Evolutionary conservation across 2,888 invertebrate species (phyloP).

Genomic region (Eupelmus urozonus): DNA sequence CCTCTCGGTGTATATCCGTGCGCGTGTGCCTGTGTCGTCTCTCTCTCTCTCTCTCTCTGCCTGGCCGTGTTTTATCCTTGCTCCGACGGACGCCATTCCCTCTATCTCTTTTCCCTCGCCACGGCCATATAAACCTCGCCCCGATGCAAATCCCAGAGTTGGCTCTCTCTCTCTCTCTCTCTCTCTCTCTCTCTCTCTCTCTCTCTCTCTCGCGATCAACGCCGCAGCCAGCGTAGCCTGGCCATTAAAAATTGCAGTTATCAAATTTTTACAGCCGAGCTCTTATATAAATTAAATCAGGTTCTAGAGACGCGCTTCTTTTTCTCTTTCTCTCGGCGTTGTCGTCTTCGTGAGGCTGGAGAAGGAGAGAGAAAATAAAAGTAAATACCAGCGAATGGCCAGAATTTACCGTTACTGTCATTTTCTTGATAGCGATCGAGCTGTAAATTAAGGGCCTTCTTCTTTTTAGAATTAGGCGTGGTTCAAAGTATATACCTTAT

Average conservation of each 20-base stretch:
- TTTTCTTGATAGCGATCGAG: conserved; percentile 41
- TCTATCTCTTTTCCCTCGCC: conserved; percentile 13
- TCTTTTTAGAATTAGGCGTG: conserved; percentile 11
- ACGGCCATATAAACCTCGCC: conserved; percentile 56
- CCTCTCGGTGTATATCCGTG: no score
- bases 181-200: no score
- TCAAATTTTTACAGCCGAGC: conserved; percentile 59
- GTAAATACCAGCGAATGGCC: conserved; percentile 10
- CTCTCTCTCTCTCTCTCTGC: neutral
- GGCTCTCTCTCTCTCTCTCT: no score
- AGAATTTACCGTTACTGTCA: conserved; percentile 51
- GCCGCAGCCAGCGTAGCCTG: no score
- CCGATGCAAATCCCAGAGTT: conserved; percentile 64
- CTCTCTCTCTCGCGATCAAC: conserved; percentile 50
- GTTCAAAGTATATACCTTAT: conserved; percentile 10
- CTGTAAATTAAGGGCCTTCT: conserved; percentile 34
- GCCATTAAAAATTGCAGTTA: conserved; percentile 61
- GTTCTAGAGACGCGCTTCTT: conserved; percentile 29
- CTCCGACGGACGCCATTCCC: conserved; percentile 61
- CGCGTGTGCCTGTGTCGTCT: no score
- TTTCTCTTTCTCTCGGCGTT: conserved; percentile 12
- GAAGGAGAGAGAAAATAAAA: conserved; percentile 43
- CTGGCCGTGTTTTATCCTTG: conserved; percentile 47
- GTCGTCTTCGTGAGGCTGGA: neutral
- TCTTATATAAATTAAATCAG: conserved; percentile 61